Evolutionary conservation across 2,113 vertebrate genomes (phyloP), one percentile per base, ranked within the genome.

Genomic region (Poecilia latipinna): DNA sequence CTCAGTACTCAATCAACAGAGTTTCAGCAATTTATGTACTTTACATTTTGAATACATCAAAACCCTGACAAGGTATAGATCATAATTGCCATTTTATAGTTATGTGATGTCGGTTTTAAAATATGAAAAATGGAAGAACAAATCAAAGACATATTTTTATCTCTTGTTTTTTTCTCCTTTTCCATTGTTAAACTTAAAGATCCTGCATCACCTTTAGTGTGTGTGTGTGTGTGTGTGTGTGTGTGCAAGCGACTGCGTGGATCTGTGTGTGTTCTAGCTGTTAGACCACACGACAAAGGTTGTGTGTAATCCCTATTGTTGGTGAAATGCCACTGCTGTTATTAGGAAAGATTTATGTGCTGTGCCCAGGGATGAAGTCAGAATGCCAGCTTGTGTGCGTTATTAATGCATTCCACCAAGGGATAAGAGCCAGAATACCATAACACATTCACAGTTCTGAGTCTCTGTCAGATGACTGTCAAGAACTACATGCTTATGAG

Each of bases 231-330:
- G 32, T 70, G 63, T 66, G 51, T 33, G 31, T 74, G 22, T 68
- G 63, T 66, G 62, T 80, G 57, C 80, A 61, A 60, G 37, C 61
- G 63, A 75, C 31, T 42, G 57, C 70, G 61, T 79, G 61, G 75
- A 17, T 62, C 42, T 82, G 69, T 87, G 89, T 90, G 86, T 88
- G 85, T 89, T 77, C 82, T 81, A 79, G 74, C 86, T 89, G 71
- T 76, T 82, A 82, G 80, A 77, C 85, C 89, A 89, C 83, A 87
- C 78, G 65, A 89, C 82, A 86, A 80, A 88, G 86, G 87, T 91
- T 93, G 80, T 91, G 92, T 89, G 90, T 93, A 91, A 93, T 93
- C 88, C 88, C 88, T 84, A 91, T 93, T 94, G 88, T 93, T 91
- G 85, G 92, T 90, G 88, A 94, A 93, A 93, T 93, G 91, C 90